Percentiles rank a stretch among this genome's conserved stretches.
These are phyloP conservation scores for Stomatorhinus ivindoensis DNA, from an alignment of 2,113 vertebrate genomes.

Conservation along the genomic window DNA sequence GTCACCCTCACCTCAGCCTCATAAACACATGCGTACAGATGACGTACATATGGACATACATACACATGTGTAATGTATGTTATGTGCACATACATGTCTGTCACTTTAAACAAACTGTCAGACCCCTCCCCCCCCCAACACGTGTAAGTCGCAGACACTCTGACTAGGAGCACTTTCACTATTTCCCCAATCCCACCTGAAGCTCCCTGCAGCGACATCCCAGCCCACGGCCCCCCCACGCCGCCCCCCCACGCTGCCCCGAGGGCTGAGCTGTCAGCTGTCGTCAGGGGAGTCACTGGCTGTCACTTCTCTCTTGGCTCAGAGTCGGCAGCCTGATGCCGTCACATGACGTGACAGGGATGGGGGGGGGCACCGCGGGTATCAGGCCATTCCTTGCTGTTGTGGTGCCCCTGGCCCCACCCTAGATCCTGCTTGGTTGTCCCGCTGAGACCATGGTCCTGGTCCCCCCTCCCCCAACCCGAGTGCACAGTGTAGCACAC, in stretches of 20 bases:
- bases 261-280: constrained; percentile 22
- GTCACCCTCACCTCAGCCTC: neutral
- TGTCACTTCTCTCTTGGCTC: constrained; percentile 11
- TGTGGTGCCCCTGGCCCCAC: neutral
- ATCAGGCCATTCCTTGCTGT: neutral
- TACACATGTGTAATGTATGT: neutral
- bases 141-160: neutral
- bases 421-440: neutral
- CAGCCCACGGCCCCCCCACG: neutral
- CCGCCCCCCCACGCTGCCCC: neutral
- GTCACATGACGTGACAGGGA: neutral
- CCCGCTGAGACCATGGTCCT: neutral
- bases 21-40: neutral
- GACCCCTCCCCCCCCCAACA: neutral
- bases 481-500: neutral
- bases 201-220: neutral
- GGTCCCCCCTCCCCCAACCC: neutral
- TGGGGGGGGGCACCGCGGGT: neutral
- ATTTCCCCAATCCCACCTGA: neutral
- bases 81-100: neutral
- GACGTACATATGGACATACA: neutral
- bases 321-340: constrained; percentile 1
- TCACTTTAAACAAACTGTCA: neutral
- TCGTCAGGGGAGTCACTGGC: constrained; percentile 19
- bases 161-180: neutral